Base-by-base conservation (phyloP, 2,888 invertebrate genomes). In the Nomada fabriciana region DNA sequence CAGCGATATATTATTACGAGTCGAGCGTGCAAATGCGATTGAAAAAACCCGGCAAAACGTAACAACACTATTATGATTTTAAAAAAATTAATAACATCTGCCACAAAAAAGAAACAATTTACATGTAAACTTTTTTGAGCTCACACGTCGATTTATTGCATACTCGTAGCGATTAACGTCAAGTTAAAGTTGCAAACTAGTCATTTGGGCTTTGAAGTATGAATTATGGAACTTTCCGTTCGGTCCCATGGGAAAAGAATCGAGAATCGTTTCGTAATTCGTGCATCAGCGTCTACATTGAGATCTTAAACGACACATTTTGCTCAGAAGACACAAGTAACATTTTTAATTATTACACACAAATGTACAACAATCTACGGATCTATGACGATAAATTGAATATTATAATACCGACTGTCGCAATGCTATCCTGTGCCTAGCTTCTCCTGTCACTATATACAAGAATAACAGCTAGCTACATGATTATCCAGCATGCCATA, bases 371-470 rank as follows among this genome's bases (percentile, higher is more conserved):
- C 61, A 25, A 67, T 55, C 65, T 80, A 47, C 67, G 63, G 18
- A 20, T 72, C 67, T 57, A 43, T 63, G 67, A 79, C 15, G 67
- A 84, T 53, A 82, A 76, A 83, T 77, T 70, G n/a, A 60, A 70
- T 53, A 57, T 63, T 72, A 59, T 76, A 79, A 88, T 88, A 89
- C 84, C 88, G 86, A 91, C 91, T 92, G 91, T 92, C 90, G 92
- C 92, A 93, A 92, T 88, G 91, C 93, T 94, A 91, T 92, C 93
- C 94, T 94, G 91, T 93, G 93, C 93, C 93, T 93, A 93, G 93
- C 94, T 94, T 94, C 94, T 94, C 94, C 94, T 94, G 94, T 94
- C 94, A 94, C 94, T 94, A 94, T 93, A 92, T 92, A 92, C 83
- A 86, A 83, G 55, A 88, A 88, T 94, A 94, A 93, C 93, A 93